Evolutionary conservation across 2,113 vertebrate genomes (phyloP), one percentile per base, ranked within the genome.

Genomic region (Etheostoma spectabile): DNA sequence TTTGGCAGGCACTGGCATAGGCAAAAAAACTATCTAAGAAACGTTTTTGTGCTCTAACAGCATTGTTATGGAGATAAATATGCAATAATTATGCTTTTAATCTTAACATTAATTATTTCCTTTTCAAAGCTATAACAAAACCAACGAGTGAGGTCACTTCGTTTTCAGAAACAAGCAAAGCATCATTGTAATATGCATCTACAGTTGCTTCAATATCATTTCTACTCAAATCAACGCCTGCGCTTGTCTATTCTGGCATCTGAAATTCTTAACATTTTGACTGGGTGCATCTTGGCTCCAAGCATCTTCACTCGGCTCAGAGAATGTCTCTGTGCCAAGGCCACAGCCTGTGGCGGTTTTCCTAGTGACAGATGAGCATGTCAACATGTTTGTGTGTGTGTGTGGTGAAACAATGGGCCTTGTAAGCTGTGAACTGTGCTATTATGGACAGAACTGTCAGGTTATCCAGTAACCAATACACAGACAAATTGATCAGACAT

Each of bases 261-360:
- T 86, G 86, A 93, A 94, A 93, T 92, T 91, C 89, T 90, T 91
- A 92, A 95, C 94, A 95, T 94, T 95, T 95, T 95, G 94, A 95
- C 94, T 94, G 91, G 88, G 86, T 88, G 90, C 90, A 93, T 95
- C 90, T 93, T 93, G 93, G 93, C 93, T 95, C 90, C 89, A 61
- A 93, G 93, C 93, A 86, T 89, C 90, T 84, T 91, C 92, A 92
- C 91, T 94, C 93, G 88, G 90, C 85, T 92, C 84, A 53, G 90
- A 94, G 89, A 94, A 93, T 86, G 94, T 94, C 94, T 95, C 94
- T 94, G 94, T 93, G 93, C 93, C 93, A 92, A 93, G 93, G 93
- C 92, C 91, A 90, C 93, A 91, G 95, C 94, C 94, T 89, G 91
- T 95, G 93, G 94, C 92, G 48, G 77, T 92, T 94, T 93, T 91